These are phyloP conservation scores for Pelobates fuscus DNA, from an alignment of 2,113 vertebrate species.

Conservation along the genomic window DNA sequence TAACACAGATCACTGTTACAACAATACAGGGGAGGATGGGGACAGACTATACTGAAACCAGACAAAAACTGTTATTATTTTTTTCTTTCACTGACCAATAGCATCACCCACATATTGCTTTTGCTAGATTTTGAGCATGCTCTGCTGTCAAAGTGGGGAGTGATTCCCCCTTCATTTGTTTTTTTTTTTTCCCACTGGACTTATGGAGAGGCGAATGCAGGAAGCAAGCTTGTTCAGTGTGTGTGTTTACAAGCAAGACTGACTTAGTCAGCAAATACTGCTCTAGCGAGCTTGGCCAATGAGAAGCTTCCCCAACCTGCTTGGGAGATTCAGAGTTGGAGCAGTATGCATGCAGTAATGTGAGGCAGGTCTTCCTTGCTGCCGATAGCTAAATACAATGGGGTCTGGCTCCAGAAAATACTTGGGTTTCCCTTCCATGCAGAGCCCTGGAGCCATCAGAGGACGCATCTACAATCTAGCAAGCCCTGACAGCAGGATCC, in stretches of 20 bases:
- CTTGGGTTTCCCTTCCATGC: slow-evolving; percentile 55
- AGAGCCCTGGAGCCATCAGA: slow-evolving; percentile 57
- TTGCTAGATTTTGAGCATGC: background rate
- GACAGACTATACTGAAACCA: background rate
- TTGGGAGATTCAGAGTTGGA: slow-evolving; percentile 67
- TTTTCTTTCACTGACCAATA: background rate
- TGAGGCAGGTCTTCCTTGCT: slow-evolving; percentile 60
- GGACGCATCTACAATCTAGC: slow-evolving; percentile 69
- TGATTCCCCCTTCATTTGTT: background rate
- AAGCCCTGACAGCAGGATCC: slow-evolving; percentile 59
- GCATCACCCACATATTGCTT: background rate
- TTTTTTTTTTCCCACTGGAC: background rate
- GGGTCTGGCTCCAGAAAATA: slow-evolving; percentile 60
- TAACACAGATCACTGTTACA: background rate
- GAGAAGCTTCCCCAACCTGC: slow-evolving; percentile 62
- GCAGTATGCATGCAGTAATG: slow-evolving; percentile 64
- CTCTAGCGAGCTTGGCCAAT: slow-evolving; percentile 65
- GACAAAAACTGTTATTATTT: background rate
- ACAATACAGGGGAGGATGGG: background rate
- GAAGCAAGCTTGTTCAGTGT: slow-evolving; percentile 54
- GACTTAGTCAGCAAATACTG: slow-evolving; percentile 73
- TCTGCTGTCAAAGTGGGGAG: background rate
- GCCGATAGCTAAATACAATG: slow-evolving; percentile 63
- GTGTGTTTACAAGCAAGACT: slow-evolving; percentile 66
- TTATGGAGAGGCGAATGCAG: slow-evolving; percentile 27